A percentile compares a stretch with the other conserved stretches of the same genome.
phyloP scores from a whole-genome alignment of 2,888 invertebrate species.

The Lordiphosa fenestrarum region DNA sequence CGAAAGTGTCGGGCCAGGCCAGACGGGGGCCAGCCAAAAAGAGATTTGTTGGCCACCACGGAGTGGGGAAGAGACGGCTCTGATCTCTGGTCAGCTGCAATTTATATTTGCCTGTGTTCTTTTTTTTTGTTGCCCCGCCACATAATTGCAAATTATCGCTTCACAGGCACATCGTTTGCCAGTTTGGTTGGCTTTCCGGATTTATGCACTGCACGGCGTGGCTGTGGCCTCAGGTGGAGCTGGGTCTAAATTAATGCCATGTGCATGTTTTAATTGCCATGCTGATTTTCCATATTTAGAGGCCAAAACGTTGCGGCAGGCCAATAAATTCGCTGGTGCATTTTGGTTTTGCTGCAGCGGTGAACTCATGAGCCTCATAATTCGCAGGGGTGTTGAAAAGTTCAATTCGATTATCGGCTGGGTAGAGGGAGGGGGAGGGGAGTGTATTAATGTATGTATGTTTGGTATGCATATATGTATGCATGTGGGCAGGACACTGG shows the following conservation, averaged over 20 bases:
- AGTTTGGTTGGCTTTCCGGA: constrained; percentile 53
- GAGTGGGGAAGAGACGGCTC: constrained; percentile 26
- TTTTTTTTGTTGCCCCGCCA: constrained; percentile 38
- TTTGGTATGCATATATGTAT: too few relatives aligned
- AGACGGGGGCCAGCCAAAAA: constrained; percentile 26
- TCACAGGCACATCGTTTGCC: constrained; percentile 33
- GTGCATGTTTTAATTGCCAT: constrained; percentile 66
- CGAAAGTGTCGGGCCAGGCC: constrained; percentile 14
- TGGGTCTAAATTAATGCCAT: constrained; percentile 64
- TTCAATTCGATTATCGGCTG: constrained; percentile 51
- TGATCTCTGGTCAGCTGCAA: constrained; percentile 42
- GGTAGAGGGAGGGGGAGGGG: not conserved
- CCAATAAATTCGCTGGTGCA: constrained; percentile 44
- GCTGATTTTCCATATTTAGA: constrained; percentile 57
- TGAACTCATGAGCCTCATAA: constrained; percentile 27
- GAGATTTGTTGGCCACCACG: constrained; percentile 72
- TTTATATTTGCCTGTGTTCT: too few relatives aligned
- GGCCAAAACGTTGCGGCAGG: constrained; percentile 15
- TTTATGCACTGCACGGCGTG: constrained; percentile 4
- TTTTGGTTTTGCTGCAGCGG: constrained; percentile 13
- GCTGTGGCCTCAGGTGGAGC: constrained; percentile 42
- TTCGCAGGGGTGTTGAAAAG: constrained; percentile 37
- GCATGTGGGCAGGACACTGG: too few relatives aligned
- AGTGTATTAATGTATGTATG: not conserved
- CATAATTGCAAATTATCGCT: constrained; percentile 70